Evolutionary conservation across 2,888 invertebrate genomes (phyloP).

Genomic region (Nomada ruficornis): DNA sequence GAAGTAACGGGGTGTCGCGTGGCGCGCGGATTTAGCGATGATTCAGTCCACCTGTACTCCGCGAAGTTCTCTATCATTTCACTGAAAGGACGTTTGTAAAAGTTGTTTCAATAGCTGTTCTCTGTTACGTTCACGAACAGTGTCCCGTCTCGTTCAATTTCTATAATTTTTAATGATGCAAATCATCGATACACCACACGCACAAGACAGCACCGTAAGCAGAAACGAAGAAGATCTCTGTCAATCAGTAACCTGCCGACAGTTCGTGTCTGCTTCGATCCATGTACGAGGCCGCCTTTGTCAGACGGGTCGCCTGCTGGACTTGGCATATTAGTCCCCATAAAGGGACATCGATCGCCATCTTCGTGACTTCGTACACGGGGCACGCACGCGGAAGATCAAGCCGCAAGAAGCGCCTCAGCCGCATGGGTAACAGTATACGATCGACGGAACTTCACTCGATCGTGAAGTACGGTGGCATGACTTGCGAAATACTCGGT

Average conservation of each 20-base stretch:
- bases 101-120: too few species aligned
- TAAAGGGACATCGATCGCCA: conserved; percentile 67
- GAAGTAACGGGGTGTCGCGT: conserved; percentile 52
- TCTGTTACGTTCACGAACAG: too few species aligned
- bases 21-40: conserved; percentile 39
- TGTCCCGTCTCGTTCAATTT: too few species aligned
- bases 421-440: conserved; percentile 54
- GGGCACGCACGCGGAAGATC: conserved; percentile 71
- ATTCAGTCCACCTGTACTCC: conserved; percentile 25
- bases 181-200: background rate
- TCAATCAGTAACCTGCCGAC: conserved; percentile 54
- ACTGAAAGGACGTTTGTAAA: too few species aligned
- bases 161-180: background rate
- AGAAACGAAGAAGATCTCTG: conserved; percentile 56
- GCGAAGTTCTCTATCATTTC: too few species aligned
- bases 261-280: conserved; percentile 34
- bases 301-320: conserved; percentile 41
- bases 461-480: conserved; percentile 27
- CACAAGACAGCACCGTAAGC: conserved; percentile 31
- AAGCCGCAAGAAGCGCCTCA: conserved; percentile 60
- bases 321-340: conserved; percentile 67
- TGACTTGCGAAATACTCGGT: conserved; percentile 15
- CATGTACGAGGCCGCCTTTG: conserved; percentile 41
- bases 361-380: conserved; percentile 65
- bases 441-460: conserved; percentile 44